These are phyloP conservation scores for Teinopalpus imperialis DNA, from an alignment of 2,888 invertebrate genomes.

Conservation along the genomic window DNA sequence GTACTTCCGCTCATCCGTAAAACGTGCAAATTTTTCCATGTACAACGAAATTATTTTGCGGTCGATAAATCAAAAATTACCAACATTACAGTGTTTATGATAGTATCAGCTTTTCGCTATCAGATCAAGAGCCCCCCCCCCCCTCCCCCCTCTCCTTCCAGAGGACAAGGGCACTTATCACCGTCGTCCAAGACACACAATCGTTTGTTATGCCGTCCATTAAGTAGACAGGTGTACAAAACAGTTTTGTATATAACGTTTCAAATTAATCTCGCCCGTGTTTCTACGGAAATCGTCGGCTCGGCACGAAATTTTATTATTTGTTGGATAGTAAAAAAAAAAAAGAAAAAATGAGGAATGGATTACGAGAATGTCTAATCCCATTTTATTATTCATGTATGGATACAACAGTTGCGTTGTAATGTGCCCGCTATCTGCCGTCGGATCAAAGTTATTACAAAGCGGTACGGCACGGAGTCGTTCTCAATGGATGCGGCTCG, in stretches of 20 bases:
- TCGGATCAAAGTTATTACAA: conserved; percentile 58
- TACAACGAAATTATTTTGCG: conserved; percentile 24
- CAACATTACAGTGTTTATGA: conserved; percentile 26
- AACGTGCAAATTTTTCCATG: conserved; percentile 21
- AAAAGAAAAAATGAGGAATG: conserved; percentile 28
- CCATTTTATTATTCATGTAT: conserved; percentile 60
- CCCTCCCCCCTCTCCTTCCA: no score
- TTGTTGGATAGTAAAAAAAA: conserved; percentile 27
- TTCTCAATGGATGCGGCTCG: conserved; percentile 35
- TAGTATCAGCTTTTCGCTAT: conserved; percentile 25
- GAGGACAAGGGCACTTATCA: conserved; percentile 1
- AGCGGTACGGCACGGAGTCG: conserved; percentile 49
- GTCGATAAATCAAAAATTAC: conserved; percentile 25
- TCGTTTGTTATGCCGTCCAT: conserved; percentile 2
- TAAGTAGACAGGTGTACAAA: conserved; percentile 28
- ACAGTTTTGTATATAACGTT: conserved; percentile 28
- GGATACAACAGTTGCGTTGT: conserved; percentile 59
- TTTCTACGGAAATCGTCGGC: conserved; percentile 26
- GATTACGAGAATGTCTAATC: conserved; percentile 40
- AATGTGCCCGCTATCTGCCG: conserved; percentile 54
- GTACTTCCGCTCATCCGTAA: conserved; percentile 3
- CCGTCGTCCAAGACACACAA: background rate
- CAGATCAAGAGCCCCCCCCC: no score
- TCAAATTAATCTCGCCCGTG: conserved; percentile 26
- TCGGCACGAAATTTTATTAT: conserved; percentile 27